Evolutionary conservation across 2,888 invertebrate species (phyloP).

Genomic region (Flabesymbios commensalis): DNA sequence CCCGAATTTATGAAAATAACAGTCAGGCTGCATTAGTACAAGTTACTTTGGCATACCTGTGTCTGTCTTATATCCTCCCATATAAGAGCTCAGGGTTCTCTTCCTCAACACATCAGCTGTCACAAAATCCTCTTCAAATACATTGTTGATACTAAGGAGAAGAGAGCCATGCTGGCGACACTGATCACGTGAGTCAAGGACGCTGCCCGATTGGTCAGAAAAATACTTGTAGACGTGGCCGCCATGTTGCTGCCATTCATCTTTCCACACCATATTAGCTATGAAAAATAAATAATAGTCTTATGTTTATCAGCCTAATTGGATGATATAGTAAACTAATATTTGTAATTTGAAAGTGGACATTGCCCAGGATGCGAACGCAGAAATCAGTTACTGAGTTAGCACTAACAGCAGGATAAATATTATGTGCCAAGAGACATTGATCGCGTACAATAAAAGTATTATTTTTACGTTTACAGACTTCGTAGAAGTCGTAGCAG

Average conservation of each 20-base stretch:
- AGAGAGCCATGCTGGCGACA: slow-evolving; percentile 14
- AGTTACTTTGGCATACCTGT: too few relatives aligned
- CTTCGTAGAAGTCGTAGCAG: slow-evolving; percentile 26
- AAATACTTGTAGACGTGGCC: slow-evolving; percentile 20
- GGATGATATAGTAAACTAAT: too few relatives aligned
- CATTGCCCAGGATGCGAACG: too few relatives aligned
- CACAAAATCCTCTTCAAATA: slow-evolving; percentile 18
- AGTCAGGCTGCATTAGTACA: too few relatives aligned
- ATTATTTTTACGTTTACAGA: slow-evolving; percentile 21
- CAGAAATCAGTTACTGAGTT: too few relatives aligned
- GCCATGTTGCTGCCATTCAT: slow-evolving; percentile 9
- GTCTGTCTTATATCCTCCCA: slow-evolving; percentile 11
- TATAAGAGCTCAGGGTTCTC: slow-evolving; percentile 22
- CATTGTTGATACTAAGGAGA: slow-evolving; percentile 13
- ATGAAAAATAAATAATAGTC: too few relatives aligned
- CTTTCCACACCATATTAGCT: not conserved
- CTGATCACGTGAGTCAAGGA: not conserved
- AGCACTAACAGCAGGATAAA: too few relatives aligned
- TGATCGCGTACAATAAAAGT: too few relatives aligned
- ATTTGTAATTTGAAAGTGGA: too few relatives aligned
- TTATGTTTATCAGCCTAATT: too few relatives aligned
- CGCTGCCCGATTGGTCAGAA: not conserved
- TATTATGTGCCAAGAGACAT: too few relatives aligned
- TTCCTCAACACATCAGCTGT: slow-evolving; percentile 10
- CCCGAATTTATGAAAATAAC: too few relatives aligned